These are phyloP conservation scores for Polyploca ridens DNA, from an alignment of 2,888 invertebrate genomes.

Conservation along the genomic window DNA sequence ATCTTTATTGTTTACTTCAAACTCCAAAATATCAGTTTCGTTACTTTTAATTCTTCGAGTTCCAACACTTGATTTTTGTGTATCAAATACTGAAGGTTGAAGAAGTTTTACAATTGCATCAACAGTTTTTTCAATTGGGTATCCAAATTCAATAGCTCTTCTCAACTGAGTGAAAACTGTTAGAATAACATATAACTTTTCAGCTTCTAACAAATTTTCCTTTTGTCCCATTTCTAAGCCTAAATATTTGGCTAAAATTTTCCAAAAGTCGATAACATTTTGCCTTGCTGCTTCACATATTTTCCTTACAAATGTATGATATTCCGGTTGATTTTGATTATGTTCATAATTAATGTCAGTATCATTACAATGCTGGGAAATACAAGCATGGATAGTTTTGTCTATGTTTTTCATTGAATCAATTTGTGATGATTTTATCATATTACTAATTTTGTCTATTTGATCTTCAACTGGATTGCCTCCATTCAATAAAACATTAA, in stretches of 20 bases:
- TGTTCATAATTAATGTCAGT: background rate
- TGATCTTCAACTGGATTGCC: background rate
- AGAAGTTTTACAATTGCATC: background rate
- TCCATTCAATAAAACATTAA: background rate
- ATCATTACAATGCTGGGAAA: background rate
- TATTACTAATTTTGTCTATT: background rate
- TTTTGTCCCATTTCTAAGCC: background rate
- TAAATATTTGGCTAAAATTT: background rate
- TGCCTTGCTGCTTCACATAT: background rate
- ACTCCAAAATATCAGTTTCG: no score
- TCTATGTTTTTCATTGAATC: background rate
- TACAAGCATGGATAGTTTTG: background rate
- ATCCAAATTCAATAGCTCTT: background rate
- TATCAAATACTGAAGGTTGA: background rate
- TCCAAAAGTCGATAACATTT: conserved; percentile 1
- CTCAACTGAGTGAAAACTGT: conserved; percentile 5
- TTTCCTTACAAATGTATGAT: background rate
- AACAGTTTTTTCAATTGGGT: conserved; percentile 1
- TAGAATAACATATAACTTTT: background rate
- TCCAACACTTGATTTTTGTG: background rate
- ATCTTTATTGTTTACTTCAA: no score
- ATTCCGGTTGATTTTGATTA: background rate
- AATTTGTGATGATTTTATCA: background rate
- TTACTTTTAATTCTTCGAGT: background rate
- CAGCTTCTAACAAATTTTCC: background rate